These are phyloP conservation scores for Platanista minor DNA, from an alignment of 2,113 vertebrate species.

Conservation along the genomic window DNA sequence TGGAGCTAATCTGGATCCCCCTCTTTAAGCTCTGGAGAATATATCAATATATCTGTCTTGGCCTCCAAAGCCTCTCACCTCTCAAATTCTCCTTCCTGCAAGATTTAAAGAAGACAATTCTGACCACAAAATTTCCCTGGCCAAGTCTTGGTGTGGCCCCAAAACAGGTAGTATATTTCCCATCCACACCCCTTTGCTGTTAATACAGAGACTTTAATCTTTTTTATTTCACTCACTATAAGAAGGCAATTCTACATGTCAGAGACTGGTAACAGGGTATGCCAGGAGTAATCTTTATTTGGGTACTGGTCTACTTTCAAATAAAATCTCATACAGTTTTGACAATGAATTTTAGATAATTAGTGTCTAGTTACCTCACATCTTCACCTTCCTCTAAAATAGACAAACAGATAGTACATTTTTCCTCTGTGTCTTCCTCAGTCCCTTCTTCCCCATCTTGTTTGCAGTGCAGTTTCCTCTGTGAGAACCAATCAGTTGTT, in stretches of 20 bases:
- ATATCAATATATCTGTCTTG: neutral
- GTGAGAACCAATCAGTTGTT: constrained; percentile 91
- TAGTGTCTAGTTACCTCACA: constrained; percentile 90
- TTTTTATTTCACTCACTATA: neutral
- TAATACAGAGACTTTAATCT: neutral
- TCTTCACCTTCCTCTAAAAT: constrained; percentile 99
- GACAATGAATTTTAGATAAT: neutral
- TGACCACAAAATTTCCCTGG: neutral
- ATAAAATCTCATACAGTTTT: neutral
- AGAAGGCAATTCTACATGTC: neutral
- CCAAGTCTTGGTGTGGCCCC: neutral
- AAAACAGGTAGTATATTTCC: neutral
- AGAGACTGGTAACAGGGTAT: neutral
- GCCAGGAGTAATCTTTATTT: neutral
- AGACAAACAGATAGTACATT: constrained; percentile 99
- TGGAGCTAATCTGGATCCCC: neutral
- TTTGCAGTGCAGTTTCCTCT: constrained; percentile 99
- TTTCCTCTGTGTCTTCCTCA: constrained; percentile 98
- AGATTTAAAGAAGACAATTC: neutral
- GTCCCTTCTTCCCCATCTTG: constrained; percentile 96
- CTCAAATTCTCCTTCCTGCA: neutral
- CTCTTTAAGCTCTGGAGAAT: neutral
- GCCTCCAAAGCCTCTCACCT: neutral
- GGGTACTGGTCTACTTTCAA: neutral
- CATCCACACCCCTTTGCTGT: neutral